phyloP scores from a whole-genome alignment of 2,113 vertebrate genomes.

The Perccottus glenii region DNA sequence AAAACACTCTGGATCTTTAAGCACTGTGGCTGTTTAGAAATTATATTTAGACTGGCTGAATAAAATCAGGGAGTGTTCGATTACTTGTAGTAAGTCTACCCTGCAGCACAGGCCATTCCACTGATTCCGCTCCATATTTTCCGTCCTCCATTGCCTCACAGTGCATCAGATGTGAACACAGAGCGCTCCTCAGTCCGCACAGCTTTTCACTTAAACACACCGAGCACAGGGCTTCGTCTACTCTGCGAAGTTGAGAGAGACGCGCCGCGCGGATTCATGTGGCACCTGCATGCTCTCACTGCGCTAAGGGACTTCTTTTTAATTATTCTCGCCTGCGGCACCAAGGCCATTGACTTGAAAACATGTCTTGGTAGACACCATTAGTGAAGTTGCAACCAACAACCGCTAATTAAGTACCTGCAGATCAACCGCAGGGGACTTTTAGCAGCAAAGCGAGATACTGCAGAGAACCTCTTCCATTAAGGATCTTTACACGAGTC shows the following conservation, averaged over 20 bases:
- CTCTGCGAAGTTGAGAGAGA: slow-evolving; percentile 59
- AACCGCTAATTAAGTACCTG: slow-evolving; percentile 57
- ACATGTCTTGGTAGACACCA: slow-evolving; percentile 43
- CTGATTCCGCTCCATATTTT: slow-evolving; percentile 74
- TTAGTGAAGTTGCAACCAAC: slow-evolving; percentile 49
- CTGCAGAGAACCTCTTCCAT: slow-evolving; percentile 40
- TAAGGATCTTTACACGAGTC: slow-evolving; percentile 53
- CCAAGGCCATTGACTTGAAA: slow-evolving; percentile 11
- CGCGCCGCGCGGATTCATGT: slow-evolving; percentile 64
- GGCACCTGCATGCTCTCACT: slow-evolving; percentile 43
- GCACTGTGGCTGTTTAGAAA: too few species aligned
- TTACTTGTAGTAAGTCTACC: not conserved
- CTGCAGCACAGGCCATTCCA: slow-evolving; percentile 47
- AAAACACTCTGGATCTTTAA: not conserved
- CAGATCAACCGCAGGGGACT: slow-evolving; percentile 56
- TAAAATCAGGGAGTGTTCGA: too few species aligned
- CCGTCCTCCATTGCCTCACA: slow-evolving; percentile 39
- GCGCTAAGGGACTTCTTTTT: slow-evolving; percentile 38
- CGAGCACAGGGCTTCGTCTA: slow-evolving; percentile 36
- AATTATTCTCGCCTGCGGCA: slow-evolving; percentile 11
- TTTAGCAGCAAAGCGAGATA: slow-evolving; percentile 32
- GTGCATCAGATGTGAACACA: slow-evolving; percentile 50
- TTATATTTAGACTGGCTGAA: too few species aligned
- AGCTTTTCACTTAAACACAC: slow-evolving; percentile 51
- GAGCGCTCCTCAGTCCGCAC: slow-evolving; percentile 48